Conservation (phyloP, 1,140 invertebrate species). For the Tetranychus urticae region DNA sequence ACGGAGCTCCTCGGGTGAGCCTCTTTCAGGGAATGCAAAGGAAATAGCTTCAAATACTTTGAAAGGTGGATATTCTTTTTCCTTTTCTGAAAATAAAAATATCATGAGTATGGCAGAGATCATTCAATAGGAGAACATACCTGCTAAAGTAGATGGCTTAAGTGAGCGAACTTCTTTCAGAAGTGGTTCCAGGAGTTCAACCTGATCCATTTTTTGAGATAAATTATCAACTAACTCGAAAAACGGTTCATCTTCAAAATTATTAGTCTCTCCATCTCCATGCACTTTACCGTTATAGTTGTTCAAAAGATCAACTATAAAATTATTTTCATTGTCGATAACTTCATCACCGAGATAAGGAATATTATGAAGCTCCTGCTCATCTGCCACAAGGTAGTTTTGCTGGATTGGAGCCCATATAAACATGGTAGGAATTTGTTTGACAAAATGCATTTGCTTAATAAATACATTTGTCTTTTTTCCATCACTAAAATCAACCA, state of each 20-base stretch:
- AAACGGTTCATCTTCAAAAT: slow-evolving; percentile 61
- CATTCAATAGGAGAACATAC: no score
- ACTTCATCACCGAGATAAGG: slow-evolving; percentile 94
- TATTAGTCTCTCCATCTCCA: slow-evolving; percentile 51
- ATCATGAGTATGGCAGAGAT: no score
- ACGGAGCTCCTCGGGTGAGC: slow-evolving; percentile 55
- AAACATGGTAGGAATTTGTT: slow-evolving; percentile 82
- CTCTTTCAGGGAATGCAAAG: slow-evolving; percentile 78
- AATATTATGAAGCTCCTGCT: slow-evolving; percentile 89
- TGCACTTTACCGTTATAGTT: slow-evolving; percentile 95
- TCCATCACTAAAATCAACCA: not conserved
- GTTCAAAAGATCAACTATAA: slow-evolving; percentile 90
- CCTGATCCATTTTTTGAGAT: slow-evolving; percentile 18
- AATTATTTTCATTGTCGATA: slow-evolving; percentile 74
- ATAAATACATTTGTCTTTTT: not conserved
- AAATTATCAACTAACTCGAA: slow-evolving; percentile 74
- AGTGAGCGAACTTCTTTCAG: not conserved
- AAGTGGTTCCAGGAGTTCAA: no score
- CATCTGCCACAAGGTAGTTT: slow-evolving; percentile 97
- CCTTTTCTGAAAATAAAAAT: not conserved
- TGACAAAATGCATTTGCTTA: not conserved
- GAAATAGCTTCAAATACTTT: slow-evolving; percentile 71
- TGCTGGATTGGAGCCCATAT: slow-evolving; percentile 91
- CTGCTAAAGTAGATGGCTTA: not conserved
- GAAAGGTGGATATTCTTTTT: slow-evolving; percentile 9